Evolutionary conservation across 2,888 invertebrate species (phyloP).

Genomic region (Pteria penguin): DNA sequence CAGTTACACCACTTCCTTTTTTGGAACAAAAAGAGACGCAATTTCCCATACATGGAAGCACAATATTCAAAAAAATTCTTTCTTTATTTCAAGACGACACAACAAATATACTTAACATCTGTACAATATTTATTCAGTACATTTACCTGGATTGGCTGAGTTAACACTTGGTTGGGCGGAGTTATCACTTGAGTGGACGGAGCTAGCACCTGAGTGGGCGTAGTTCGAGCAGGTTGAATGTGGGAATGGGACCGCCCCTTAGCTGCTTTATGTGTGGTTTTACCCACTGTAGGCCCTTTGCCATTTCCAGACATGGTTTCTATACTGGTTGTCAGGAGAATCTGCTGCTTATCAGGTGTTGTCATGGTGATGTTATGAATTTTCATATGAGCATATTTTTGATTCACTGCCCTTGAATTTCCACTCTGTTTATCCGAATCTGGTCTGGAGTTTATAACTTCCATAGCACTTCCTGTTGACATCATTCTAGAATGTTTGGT

Average conservation of each 20-base stretch:
- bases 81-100: no score
- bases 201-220: constrained; percentile 27
- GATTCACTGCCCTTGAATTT: constrained; percentile 10
- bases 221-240: constrained; percentile 50
- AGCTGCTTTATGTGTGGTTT: constrained; percentile 65
- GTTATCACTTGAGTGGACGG: no score
- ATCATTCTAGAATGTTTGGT: constrained; percentile 56
- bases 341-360: constrained; percentile 71
- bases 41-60: no score
- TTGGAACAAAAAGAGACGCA: no score
- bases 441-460: background rate
- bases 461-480: constrained; percentile 53
- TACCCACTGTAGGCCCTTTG: constrained; percentile 71
- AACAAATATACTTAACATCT: no score
- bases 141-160: no score
- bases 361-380: constrained; percentile 78
- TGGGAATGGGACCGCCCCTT: constrained; percentile 45
- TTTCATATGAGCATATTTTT: constrained; percentile 64
- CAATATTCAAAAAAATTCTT: no score
- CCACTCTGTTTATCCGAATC: background rate
- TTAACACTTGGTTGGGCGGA: no score
- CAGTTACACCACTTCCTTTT: no score
- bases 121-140: no score
- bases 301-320: constrained; percentile 72
- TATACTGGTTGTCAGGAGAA: constrained; percentile 74